A percentile compares a stretch with the other conserved stretches of the same genome.
phyloP scores from a whole-genome alignment of 2,888 invertebrate species.

The Drosophila silvestris region DNA sequence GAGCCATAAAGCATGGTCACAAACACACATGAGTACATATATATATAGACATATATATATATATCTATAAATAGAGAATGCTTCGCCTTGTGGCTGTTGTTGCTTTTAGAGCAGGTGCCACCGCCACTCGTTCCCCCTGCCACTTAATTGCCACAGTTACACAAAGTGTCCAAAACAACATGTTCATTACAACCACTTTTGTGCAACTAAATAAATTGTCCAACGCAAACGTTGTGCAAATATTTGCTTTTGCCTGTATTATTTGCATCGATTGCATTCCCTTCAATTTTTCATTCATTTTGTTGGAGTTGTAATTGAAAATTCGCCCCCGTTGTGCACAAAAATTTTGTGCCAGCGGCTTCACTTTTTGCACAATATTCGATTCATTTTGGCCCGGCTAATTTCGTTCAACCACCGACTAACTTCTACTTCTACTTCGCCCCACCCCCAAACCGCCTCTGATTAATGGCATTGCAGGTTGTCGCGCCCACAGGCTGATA shows the following conservation, averaged over 20 bases:
- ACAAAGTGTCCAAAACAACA: constrained; percentile 54
- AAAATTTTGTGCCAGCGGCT: constrained; percentile 16
- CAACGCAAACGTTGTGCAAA: constrained; percentile 42
- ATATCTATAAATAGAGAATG: background rate
- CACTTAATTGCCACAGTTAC: constrained; percentile 74
- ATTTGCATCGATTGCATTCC: constrained; percentile 40
- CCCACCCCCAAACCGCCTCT: background rate
- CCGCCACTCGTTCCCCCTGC: background rate
- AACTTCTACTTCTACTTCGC: background rate
- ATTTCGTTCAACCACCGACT: constrained; percentile 38
- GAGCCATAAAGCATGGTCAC: constrained; percentile 72
- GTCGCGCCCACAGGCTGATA: constrained; percentile 66
- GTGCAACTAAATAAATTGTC: constrained; percentile 60
- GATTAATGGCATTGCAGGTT: constrained; percentile 62
- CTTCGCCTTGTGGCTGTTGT: constrained; percentile 60
- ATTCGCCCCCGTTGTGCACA: constrained; percentile 8
- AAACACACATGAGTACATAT: constrained; percentile 7
- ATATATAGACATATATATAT: background rate
- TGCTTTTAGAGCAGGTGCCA: background rate
- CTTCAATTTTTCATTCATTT: constrained; percentile 37
- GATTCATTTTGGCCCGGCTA: constrained; percentile 66
- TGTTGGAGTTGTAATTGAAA: constrained; percentile 25
- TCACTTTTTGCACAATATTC: constrained; percentile 43
- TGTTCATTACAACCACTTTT: constrained; percentile 39
- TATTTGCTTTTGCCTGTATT: constrained; percentile 33